Percentiles rank a stretch among this genome's conserved stretches.
Evolutionary conservation across 35 echinoderm and acorn worm species (phyloP).

Genomic region (Hemicentrotus pulcherrimus): DNA sequence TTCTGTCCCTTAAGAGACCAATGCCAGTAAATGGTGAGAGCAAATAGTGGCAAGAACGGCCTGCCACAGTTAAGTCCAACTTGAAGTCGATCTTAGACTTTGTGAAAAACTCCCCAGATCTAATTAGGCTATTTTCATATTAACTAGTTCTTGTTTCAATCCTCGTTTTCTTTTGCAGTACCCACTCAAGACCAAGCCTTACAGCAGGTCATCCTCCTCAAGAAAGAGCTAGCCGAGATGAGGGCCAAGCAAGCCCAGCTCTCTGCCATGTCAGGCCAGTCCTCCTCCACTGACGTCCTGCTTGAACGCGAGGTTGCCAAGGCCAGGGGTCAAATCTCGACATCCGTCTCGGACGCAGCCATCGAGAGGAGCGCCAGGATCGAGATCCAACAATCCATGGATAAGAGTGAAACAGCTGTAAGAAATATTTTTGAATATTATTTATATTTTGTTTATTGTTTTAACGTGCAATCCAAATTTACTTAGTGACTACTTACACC

Average conservation of each 20-base stretch:
- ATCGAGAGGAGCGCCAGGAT: slow-evolving; percentile 93
- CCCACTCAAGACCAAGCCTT: slow-evolving; percentile 97
- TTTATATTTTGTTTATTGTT: too few species aligned
- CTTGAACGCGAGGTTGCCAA: slow-evolving; percentile 84
- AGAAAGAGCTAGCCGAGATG: slow-evolving; percentile 98
- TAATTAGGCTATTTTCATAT: too few species aligned
- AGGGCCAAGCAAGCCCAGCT: slow-evolving; percentile 92
- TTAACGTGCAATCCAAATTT: too few species aligned
- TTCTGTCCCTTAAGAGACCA: too few species aligned
- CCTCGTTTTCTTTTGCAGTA: slow-evolving; percentile 43
- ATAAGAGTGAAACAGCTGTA: slow-evolving; percentile 88
- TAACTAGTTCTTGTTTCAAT: background rate
- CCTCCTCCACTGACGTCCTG: slow-evolving; percentile 61
- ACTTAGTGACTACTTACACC: too few species aligned
- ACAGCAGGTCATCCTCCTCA: slow-evolving; percentile 94
- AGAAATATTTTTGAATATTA: slow-evolving; percentile 22
- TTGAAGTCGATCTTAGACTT: too few species aligned
- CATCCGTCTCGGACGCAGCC: slow-evolving; percentile 68
- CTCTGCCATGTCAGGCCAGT: slow-evolving; percentile 46
- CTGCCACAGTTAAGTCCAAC: too few species aligned
- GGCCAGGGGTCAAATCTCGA: slow-evolving; percentile 77
- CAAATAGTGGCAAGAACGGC: too few species aligned
- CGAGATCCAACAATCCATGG: slow-evolving; percentile 87
- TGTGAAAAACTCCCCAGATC: too few species aligned
- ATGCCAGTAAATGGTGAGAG: too few species aligned